Evolutionary conservation across 2,797 vertebrate species (phyloP).

Genomic region (Sebastes glaucus): DNA sequence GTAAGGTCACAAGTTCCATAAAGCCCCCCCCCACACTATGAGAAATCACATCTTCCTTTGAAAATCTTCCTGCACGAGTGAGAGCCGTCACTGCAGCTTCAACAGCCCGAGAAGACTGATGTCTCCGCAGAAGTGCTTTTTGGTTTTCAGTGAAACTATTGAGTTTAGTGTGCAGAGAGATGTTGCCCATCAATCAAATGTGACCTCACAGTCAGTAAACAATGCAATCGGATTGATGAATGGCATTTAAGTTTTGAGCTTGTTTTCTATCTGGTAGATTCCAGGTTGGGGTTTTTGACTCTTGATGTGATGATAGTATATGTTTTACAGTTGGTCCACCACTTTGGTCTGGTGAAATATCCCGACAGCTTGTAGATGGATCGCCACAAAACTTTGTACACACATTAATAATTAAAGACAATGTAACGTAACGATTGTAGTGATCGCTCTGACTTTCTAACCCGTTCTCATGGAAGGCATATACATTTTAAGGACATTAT

Average conservation of each 20-base stretch:
- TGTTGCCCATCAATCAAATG: conserved; percentile 24
- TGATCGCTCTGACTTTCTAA: background rate
- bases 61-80: background rate
- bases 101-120: background rate
- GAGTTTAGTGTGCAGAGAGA: background rate
- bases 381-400: background rate
- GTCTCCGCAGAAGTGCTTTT: conserved; percentile 4
- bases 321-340: background rate
- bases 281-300: background rate
- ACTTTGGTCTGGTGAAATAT: background rate
- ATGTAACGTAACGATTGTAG: background rate
- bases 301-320: background rate
- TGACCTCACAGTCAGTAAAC: conserved; percentile 13
- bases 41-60: background rate
- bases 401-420: background rate
- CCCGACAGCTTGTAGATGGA: background rate
- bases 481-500: too few relatives aligned
- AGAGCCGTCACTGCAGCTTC: background rate
- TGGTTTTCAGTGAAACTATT: background rate
- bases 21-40: background rate
- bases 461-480: too few relatives aligned
- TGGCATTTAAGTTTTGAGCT: background rate
- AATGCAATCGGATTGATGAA: conserved; percentile 21
- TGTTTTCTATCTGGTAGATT: background rate
- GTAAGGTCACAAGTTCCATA: conserved; percentile 9